phyloP scores from a whole-genome alignment of 2,113 vertebrate genomes.

The Malurus elegans region DNA sequence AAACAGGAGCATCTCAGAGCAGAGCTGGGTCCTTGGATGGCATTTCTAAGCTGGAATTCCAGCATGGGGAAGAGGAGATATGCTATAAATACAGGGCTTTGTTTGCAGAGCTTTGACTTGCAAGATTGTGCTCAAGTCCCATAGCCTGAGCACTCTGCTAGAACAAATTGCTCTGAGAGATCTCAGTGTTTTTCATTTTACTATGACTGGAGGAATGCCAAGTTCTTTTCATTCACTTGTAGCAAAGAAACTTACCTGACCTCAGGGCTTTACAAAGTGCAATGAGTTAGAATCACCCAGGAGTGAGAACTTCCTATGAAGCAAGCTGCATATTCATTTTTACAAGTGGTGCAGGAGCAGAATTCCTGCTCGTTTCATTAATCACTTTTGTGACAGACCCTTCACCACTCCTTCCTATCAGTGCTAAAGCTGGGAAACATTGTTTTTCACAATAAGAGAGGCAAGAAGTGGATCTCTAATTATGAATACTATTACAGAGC shows the following conservation, averaged over 20 bases:
- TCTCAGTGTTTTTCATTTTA: background rate
- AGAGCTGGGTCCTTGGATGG: background rate
- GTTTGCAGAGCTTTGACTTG: background rate
- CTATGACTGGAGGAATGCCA: constrained; percentile 35
- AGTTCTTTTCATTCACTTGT: constrained; percentile 4
- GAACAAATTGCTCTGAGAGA: constrained; percentile 46
- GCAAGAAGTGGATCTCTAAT: constrained; percentile 5
- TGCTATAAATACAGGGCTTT: constrained; percentile 5
- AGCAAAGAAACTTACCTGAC: constrained; percentile 20
- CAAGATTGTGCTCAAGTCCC: background rate
- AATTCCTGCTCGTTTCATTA: constrained; percentile 2
- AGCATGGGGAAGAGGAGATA: background rate
- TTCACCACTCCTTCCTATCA: background rate
- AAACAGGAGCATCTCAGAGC: background rate
- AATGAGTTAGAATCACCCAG: background rate
- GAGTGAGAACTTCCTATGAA: background rate
- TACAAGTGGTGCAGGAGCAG: background rate
- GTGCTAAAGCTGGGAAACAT: background rate
- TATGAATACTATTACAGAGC: background rate
- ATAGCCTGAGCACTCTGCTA: background rate
- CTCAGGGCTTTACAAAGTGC: constrained; percentile 25
- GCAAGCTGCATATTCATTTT: background rate
- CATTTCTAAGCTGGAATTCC: background rate
- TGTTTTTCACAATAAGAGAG: background rate
- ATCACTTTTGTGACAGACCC: background rate